Conservation (phyloP, 2,888 invertebrate species). For the Camptogramma bilineatum region DNA sequence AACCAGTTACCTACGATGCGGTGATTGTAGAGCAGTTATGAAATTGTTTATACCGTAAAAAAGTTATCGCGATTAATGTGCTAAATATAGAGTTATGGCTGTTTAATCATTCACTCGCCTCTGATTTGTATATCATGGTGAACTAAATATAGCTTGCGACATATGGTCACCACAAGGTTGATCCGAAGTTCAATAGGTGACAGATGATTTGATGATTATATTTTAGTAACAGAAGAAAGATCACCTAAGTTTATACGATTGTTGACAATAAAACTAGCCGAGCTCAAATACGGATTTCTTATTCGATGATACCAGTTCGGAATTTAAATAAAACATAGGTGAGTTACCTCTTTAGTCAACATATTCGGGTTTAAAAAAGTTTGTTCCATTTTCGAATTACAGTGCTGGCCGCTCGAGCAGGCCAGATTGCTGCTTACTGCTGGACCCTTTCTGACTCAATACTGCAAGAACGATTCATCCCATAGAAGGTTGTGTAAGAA, state of each 20-base stretch:
- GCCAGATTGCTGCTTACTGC: too few relatives aligned
- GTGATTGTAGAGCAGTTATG: conserved; percentile 28
- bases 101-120: conserved; percentile 41
- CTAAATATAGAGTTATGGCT: conserved; percentile 54
- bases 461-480: too few relatives aligned
- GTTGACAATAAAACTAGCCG: too few relatives aligned
- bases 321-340: too few relatives aligned
- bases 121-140: conserved; percentile 48
- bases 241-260: neutral
- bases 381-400: too few relatives aligned
- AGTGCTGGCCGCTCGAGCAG: too few relatives aligned
- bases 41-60: conserved; percentile 51
- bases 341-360: too few relatives aligned
- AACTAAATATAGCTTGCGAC: conserved; percentile 52
- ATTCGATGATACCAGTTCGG: too few relatives aligned
- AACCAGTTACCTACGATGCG: conserved; percentile 13
- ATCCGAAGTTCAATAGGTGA: conserved; percentile 45
- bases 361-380: too few relatives aligned
- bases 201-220: conserved; percentile 37
- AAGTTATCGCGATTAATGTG: conserved; percentile 48
- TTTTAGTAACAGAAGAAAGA: conserved; percentile 38
- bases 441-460: too few relatives aligned
- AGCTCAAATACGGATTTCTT: too few relatives aligned
- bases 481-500: too few relatives aligned
- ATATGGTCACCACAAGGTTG: conserved; percentile 54